Base-by-base conservation (phyloP, 2,888 invertebrate species). In the Cremastobaeus sp. region DNA sequence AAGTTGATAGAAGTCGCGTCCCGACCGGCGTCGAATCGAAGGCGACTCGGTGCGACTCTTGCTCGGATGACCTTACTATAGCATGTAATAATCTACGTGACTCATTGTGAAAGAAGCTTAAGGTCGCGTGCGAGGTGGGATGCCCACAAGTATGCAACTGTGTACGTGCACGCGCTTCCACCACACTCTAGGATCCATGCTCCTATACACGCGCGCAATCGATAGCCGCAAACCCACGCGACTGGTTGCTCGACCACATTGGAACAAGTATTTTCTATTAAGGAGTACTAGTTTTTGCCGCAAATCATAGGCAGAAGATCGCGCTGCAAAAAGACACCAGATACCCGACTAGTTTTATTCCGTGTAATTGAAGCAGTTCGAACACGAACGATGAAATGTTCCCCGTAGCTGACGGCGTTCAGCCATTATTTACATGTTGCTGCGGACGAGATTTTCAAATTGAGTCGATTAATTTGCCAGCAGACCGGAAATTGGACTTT, bases 71-170 rank as follows among this genome's bases (percentile, higher is more conserved):
- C 59, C 71, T 71, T 65, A 65, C 28, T 39, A 39, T 45, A 14
- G 21, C 39, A 37, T 30, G 48, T 62, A 70, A 71, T 57, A 9
- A 45, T 65, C 39, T 52, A 71, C 64, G 52, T 71, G 71, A 71
- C 59, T 64, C 71, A 52, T 71, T 71, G 76, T 70, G 73, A 66
- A 64, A 66, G 65, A 70, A 74, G 57, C 76, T 68, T 76, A 68
- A 74, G 70, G 74, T 71, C 70, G 70, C 74, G 74, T 66, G 74
- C 70, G 66, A 71, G 71, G 37, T 52, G 52, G 64, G 43, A 70
- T 45, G 45, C 55, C 25, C 47, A 70, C 43, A 50, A 39, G 64
- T 37, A n/a, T n/a, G 50, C 54, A 21, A 62, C 55, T 47, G 20
- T 47, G n/a, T 28, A 47, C 47, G 18, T 30, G 47, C 37, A 45